These are phyloP conservation scores for Agrochola macilenta DNA, from an alignment of 2,888 invertebrate species.

Conservation along the genomic window DNA sequence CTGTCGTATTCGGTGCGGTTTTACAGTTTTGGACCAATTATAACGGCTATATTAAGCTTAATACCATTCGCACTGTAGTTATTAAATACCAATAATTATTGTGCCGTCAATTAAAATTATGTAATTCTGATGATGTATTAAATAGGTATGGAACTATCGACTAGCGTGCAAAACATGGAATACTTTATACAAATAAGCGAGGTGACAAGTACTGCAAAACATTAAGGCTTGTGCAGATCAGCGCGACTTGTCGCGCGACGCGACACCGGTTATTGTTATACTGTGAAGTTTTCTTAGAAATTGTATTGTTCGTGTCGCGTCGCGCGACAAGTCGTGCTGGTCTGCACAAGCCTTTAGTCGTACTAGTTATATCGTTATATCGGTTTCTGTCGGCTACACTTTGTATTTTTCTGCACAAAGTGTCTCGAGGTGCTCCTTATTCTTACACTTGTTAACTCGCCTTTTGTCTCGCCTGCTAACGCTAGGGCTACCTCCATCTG, in stretches of 20 bases:
- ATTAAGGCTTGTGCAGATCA: too few relatives aligned
- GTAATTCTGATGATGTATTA: not conserved
- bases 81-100: not conserved
- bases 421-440: conserved; percentile 69
- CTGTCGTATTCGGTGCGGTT: conserved; percentile 16
- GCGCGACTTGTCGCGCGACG: too few relatives aligned
- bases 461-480: conserved; percentile 60
- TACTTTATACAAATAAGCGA: not conserved
- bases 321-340: too few relatives aligned
- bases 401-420: conserved; percentile 67
- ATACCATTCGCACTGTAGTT: not conserved
- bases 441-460: conserved; percentile 65
- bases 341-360: too few relatives aligned
- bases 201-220: not conserved
- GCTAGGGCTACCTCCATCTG: conserved; percentile 48
- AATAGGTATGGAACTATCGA: not conserved
- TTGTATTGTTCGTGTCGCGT: too few relatives aligned
- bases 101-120: not conserved
- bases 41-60: not conserved
- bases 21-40: conserved; percentile 27
- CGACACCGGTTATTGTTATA: too few relatives aligned
- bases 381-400: conserved; percentile 43
- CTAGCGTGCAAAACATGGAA: not conserved
- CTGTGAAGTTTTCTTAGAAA: too few relatives aligned
- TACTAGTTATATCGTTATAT: conserved; percentile 1